Percentiles rank a stretch among this genome's conserved stretches.
Evolutionary conservation across 2,888 invertebrate species (phyloP).

Genomic region (Galerucella pusilla): DNA sequence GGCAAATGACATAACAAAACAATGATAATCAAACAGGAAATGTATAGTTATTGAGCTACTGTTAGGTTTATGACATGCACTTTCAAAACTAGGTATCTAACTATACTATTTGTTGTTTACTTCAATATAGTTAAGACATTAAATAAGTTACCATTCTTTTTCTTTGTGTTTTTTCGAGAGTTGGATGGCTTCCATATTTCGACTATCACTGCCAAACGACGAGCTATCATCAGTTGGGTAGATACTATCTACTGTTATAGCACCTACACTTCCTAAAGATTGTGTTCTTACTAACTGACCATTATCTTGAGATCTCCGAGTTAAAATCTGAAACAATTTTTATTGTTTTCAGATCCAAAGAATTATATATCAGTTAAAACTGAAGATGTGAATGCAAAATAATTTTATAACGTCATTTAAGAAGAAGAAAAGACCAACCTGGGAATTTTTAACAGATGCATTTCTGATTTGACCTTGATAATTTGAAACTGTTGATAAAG

Average conservation of each 20-base stretch:
- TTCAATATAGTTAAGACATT: not conserved
- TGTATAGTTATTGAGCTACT: no score
- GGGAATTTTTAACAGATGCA: constrained; percentile 56
- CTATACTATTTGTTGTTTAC: no score
- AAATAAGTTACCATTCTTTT: constrained; percentile 62
- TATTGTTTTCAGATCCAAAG: not conserved
- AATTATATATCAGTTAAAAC: no score
- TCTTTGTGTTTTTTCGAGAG: constrained; percentile 61
- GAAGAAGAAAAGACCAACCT: constrained; percentile 47
- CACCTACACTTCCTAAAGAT: constrained; percentile 71
- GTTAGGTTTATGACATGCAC: no score
- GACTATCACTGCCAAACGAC: constrained; percentile 63
- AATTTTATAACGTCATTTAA: no score
- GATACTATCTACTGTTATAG: constrained; percentile 61
- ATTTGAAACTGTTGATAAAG: constrained; percentile 56
- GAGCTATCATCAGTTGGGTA: constrained; percentile 65
- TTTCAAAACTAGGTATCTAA: no score
- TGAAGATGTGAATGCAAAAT: no score
- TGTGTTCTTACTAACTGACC: constrained; percentile 69
- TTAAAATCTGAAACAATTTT: constrained; percentile 51
- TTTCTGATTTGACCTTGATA: constrained; percentile 57
- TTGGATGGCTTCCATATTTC: constrained; percentile 57
- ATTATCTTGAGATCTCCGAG: constrained; percentile 59
- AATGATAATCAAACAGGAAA: no score
- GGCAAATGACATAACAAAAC: no score